Base-by-base conservation (phyloP, 2,797 vertebrate species). In the Lepus oiostolus region DNA sequence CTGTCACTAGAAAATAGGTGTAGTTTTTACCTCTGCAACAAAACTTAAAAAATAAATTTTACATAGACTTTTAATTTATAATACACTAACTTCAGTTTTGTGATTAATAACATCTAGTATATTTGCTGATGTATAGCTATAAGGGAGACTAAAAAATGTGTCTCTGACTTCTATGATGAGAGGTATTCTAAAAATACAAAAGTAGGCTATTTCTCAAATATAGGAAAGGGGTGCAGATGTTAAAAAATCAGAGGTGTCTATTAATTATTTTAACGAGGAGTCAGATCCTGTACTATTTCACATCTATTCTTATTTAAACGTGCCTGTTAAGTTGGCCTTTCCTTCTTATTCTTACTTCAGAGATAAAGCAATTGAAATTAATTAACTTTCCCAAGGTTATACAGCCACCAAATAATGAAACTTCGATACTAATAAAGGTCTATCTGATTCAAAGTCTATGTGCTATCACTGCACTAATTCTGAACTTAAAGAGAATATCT, bases 281-380 rank as follows among this genome's bases (percentile, higher is more conserved):
- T 92, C 84, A 52, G 32, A 6, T 21, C 32, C 5, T 35, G 1
- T 30, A 38, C 7, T 90, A 80, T 75, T 82, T 90, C 10, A 76
- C 5, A 63, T 19, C 1, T 6, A 84, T 84, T 89, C 35, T 80
- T 80, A 62, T 81, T 68, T 32, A 60, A 72, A 91, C 75, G 87
- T 89, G 35, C 24, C 52, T 79, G 0, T 58, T 47, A 76, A 81
- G 9, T 70, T 82, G 47, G 24, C 84, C 16, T 90, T 24, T 90
- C 35, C 42, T 95, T 70, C 47, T 74, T 52, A 50, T 91, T 52
- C 10, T 95, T 32, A 83, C 32, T 75, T 85, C 60, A 79, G 86
- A 71, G 35, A 74, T 82, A 84, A 94, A 88, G 24, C 82, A 75
- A 79, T 67, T 85, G 19, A 81, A 95, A 32, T 52, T 84, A 96